Evolutionary conservation across 2,888 invertebrate genomes (phyloP).

Genomic region (Metallyticus violacea): DNA sequence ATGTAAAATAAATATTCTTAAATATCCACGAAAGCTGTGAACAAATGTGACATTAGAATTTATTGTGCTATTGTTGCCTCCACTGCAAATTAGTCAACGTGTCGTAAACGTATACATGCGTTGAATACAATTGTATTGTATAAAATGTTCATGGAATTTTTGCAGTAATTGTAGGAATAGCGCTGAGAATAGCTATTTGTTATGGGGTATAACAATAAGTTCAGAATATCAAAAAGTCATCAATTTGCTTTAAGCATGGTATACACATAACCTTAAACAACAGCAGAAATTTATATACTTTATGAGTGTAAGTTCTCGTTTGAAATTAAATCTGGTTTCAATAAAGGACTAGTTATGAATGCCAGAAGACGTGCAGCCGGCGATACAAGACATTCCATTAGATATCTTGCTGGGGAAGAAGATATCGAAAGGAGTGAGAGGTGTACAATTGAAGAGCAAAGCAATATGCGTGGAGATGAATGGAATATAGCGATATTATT

Average conservation of each 20-base stretch:
- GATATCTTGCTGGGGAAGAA: not conserved
- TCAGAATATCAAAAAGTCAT: no score
- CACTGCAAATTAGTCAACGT: not conserved
- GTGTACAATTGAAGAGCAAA: not conserved
- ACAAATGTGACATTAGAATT: not conserved
- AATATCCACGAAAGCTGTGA: no score
- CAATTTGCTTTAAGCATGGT: not conserved
- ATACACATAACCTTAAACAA: not conserved
- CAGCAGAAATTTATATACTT: no score
- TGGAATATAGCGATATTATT: slow-evolving; percentile 81
- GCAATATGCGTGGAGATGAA: slow-evolving; percentile 60
- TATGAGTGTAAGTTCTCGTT: no score
- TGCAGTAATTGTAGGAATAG: no score
- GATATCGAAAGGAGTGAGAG: not conserved
- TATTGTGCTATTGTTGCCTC: not conserved
- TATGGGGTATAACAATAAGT: no score
- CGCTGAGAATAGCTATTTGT: no score
- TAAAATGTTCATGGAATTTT: not conserved
- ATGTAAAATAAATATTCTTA: no score
- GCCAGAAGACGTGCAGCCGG: not conserved
- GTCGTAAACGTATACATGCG: not conserved
- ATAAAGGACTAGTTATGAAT: not conserved
- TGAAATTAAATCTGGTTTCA: no score
- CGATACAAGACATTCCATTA: not conserved
- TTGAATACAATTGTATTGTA: not conserved